Percentiles rank a stretch among this genome's conserved stretches.
These are phyloP conservation scores for Oryzias dopingdopingensis DNA, from an alignment of 2,797 vertebrate genomes.

Conservation along the genomic window DNA sequence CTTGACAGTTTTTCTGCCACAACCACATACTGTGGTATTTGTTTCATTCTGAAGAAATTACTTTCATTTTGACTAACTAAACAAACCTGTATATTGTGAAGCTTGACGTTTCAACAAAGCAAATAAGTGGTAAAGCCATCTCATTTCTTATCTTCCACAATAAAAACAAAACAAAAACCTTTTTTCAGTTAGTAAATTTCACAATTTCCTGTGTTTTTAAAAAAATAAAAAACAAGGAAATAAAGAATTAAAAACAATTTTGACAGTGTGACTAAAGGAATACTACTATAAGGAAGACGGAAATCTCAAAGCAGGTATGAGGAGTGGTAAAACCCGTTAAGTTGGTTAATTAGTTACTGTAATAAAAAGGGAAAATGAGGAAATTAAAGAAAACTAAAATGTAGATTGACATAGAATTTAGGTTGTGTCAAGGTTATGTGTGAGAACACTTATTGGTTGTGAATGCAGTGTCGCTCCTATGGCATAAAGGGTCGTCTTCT, in stretches of 20 bases:
- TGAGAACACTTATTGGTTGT: neutral
- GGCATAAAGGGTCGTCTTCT: no score
- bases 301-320: conserved; percentile 14
- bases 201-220: no score
- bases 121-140: no score
- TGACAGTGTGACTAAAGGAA: neutral
- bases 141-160: no score
- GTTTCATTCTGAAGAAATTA: neutral
- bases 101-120: no score
- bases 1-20: neutral
- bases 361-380: conserved; percentile 26
- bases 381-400: neutral
- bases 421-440: no score
- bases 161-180: no score
- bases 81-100: no score
- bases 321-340: conserved; percentile 28
- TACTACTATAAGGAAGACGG: conserved; percentile 13
- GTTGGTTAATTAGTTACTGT: conserved; percentile 1
- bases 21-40: conserved; percentile 18
- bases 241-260: neutral
- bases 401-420: neutral
- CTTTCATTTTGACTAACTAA: no score
- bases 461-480: no score
- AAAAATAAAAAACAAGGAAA: no score
- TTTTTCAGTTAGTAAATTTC: no score